phyloP scores from a whole-genome alignment of 92 coral and sea anemone species.

The Heteractis magnifica region DNA sequence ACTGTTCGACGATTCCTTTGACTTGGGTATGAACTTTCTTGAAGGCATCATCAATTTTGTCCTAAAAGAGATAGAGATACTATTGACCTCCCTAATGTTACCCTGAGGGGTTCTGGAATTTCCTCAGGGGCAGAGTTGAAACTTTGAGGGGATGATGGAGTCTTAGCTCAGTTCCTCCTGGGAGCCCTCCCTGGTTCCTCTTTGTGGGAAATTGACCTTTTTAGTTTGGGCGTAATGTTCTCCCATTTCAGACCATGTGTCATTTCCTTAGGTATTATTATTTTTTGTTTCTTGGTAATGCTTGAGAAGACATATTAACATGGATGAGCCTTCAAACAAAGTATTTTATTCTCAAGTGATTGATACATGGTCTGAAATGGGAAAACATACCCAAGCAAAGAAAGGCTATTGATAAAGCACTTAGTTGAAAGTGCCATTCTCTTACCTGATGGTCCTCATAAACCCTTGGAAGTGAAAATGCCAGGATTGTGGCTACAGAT shows the following conservation, averaged over 20 bases:
- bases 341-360: too few relatives aligned
- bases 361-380: too few relatives aligned
- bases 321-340: too few relatives aligned
- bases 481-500: slow-evolving; percentile 55
- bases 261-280: not conserved
- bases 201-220: too few relatives aligned
- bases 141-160: too few relatives aligned
- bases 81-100: not conserved
- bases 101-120: not conserved
- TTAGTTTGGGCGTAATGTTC: too few relatives aligned
- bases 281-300: not conserved
- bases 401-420: not conserved
- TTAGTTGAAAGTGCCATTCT: not conserved
- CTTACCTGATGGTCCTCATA: slow-evolving; percentile 94
- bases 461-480: slow-evolving; percentile 79
- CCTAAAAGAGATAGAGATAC: slow-evolving; percentile 39
- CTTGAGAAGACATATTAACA: too few relatives aligned
- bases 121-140: not conserved
- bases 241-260: not conserved
- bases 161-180: too few relatives aligned
- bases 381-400: too few relatives aligned
- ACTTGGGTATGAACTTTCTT: slow-evolving; percentile 55
- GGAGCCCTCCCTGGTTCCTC: too few relatives aligned
- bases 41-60: slow-evolving; percentile 69
- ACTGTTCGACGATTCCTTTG: slow-evolving; percentile 66